Base-by-base conservation (phyloP, 2,888 invertebrate species). In the Epirrhoe alternata region DNA sequence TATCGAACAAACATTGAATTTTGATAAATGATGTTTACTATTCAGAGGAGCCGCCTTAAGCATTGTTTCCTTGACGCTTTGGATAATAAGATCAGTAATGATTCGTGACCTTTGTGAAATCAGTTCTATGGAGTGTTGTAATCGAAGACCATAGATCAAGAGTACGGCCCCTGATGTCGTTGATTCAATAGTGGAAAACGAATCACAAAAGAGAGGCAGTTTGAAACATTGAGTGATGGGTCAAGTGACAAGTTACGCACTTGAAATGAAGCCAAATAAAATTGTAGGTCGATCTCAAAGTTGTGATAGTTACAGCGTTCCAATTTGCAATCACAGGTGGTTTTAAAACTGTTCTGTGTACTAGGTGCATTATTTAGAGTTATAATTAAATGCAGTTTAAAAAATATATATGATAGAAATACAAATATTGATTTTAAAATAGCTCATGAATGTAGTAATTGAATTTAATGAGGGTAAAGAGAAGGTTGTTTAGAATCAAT, bases 1-100 rank as follows among this genome's bases (percentile, higher is more conserved):
- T 74, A 76, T 77, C 71, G 71, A 72, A 73, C 58, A 61, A 54
- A 61, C 60, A 69, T 70, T 71, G 66, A 59, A 60, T 64, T 62
- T 68, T 80, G 74, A 79, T 76, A 70, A 70, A 78, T 80, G 70
- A 74, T 76, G 72, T 76, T 74, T 75, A 62, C 62, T 66, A 57
- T 63, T 47, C 64, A 64, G 54, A 63, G 61, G 54, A 51, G 49
- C 61, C 53, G 63, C 62, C 65, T 50, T 61, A 58, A 33, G 62
- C 68, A 71, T 74, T 72, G 69, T 74, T 70, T 71, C 65, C 69
- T 66, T 55, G 62, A 51, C 64, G 69, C 60, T 62, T 64, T 57
- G 66, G 66, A 68, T 57, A 54, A 59, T 65, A 69, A 68, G 54
- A 54, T 50, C 61, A 49, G 59, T 72, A 74, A 74, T 71, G 70